Conservation (phyloP, 1,140 invertebrate genomes). For the Cydia fagiglandana region DNA sequence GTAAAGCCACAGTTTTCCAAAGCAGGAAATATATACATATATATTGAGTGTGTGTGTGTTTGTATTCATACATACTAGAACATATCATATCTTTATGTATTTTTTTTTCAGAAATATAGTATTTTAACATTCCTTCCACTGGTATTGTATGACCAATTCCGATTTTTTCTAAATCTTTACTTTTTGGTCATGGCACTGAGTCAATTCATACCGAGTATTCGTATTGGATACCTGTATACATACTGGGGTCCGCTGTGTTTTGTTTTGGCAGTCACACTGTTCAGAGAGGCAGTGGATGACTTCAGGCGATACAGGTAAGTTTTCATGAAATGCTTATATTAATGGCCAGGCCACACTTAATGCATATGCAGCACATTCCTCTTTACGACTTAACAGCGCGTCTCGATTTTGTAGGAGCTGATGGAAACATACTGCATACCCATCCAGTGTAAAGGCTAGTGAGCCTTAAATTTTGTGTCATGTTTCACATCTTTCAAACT, state of each 20-base stretch:
- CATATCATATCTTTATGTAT: background rate
- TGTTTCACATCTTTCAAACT: background rate
- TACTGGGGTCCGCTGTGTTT: conserved; percentile 99
- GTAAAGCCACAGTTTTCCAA: no score
- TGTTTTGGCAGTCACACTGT: conserved; percentile 96
- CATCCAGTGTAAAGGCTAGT: no score
- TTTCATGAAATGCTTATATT: conserved; percentile 17
- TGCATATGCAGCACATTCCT: no score
- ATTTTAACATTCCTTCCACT: conserved; percentile 98
- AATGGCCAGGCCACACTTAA: background rate
- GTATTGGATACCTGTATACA: conserved; percentile 98
- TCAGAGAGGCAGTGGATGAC: conserved; percentile 98
- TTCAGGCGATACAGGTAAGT: conserved; percentile 87
- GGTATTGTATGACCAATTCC: conserved; percentile 99
- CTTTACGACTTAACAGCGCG: no score
- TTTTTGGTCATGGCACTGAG: conserved; percentile 98
- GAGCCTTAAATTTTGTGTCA: no score
- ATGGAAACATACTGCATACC: no score
- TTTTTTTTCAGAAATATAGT: conserved; percentile 93
- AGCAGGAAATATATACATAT: no score
- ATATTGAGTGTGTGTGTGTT: no score
- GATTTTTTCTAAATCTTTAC: conserved; percentile 99
- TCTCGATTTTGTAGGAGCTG: no score
- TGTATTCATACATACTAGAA: no score
- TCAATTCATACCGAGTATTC: conserved; percentile 97